Base-by-base conservation (phyloP, 2,113 vertebrate species). In the Podiceps cristatus region DNA sequence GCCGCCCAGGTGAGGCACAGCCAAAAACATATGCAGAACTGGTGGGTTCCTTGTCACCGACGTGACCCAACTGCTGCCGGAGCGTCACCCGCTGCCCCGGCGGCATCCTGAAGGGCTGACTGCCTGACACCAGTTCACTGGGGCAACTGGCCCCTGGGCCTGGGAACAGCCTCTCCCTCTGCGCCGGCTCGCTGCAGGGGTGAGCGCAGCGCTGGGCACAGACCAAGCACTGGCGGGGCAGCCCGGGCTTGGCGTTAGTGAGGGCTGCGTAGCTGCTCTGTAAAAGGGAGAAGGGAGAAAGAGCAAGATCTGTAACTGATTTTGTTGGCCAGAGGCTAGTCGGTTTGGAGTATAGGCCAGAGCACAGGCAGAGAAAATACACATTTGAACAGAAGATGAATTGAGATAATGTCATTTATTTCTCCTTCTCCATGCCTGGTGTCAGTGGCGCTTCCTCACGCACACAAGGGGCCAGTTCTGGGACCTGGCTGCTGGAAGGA, bases 141-240 rank as follows among this genome's bases (percentile, higher is more conserved):
- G 7, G 37, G 59, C 17, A n/a, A 29, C 50, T 15, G n/a, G 33
- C 15, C 28, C 55, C 9, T 45, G 53, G 56, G n/a, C n/a, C n/a
- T 0, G 19, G 56, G 7, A 19, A 4, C 0, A 2, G 69, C 76
- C 45, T 23, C 18, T 16, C 22, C 12, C 0, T 1, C 17, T 20
- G 49, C n/a, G 5, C 29, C 2, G 1, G 24, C 40, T n/a, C 10
- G 2, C 42, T 2, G 18, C 58, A 25, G 64, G 35, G 47, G 42
- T 18, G 10, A 52, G 45, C 1, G 2, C 1, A 18, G 60, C 24
- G 50, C n/a, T 47, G 62, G 71, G 42, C 13, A 17, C 28, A 33
- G 52, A 29, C 6, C 27, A 7, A 18, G 7, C 0, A 1, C 64
- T 42, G 53, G 25, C 33, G 50, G 35, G 33, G 25, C 3, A 0